phyloP scores from a whole-genome alignment of 2,113 vertebrate species.

The Salvator merianae region DNA sequence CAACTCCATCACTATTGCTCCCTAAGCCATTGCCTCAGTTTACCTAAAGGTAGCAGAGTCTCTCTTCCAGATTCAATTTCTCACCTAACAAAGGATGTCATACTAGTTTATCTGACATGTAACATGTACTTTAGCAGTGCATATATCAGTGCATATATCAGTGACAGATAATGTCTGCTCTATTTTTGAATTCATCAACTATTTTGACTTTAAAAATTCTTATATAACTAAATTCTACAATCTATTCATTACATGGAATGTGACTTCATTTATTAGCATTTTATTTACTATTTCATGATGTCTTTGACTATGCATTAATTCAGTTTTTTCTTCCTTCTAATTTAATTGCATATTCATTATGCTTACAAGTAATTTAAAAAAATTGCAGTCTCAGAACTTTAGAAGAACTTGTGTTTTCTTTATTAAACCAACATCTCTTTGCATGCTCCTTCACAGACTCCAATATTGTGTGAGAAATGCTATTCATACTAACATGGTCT shows the following conservation, averaged over 20 bases:
- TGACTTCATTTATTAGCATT: neutral
- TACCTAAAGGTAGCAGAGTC: too few species aligned
- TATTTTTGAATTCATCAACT: neutral
- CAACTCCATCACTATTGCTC: too few species aligned
- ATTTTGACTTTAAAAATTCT: neutral
- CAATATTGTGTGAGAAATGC: conserved; percentile 37
- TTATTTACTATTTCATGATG: neutral
- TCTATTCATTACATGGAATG: neutral
- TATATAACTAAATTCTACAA: neutral
- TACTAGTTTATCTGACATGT: too few species aligned
- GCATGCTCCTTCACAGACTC: conserved; percentile 48
- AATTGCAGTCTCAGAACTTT: neutral
- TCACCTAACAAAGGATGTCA: too few species aligned
- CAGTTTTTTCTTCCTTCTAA: conserved; percentile 2
- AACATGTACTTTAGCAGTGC: neutral
- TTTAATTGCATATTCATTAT: neutral
- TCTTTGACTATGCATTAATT: neutral
- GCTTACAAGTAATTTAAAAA: neutral
- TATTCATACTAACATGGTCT: conserved; percentile 47
- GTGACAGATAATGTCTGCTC: neutral
- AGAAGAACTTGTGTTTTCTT: neutral
- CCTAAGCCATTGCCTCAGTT: too few species aligned
- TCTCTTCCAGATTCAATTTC: too few species aligned
- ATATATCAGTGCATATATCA: too few species aligned
- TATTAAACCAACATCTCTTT: conserved; percentile 26